Conservation (phyloP, 2,113 vertebrate genomes). For the Chroicocephalus ridibundus region DNA sequence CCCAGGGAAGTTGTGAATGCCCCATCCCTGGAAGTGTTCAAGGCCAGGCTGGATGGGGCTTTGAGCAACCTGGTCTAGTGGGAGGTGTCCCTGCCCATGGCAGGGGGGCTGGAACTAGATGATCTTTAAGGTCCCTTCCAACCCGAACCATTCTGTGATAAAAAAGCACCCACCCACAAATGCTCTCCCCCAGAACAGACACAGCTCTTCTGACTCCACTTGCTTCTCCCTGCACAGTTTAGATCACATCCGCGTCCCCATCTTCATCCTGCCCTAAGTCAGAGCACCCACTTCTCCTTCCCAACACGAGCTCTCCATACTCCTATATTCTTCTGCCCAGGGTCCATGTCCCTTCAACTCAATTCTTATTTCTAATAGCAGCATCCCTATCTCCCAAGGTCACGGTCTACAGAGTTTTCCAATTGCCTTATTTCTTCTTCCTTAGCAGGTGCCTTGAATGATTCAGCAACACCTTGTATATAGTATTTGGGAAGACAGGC, state of each 20-base stretch:
- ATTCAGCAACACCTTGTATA: background rate
- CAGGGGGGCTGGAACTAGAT: too few relatives aligned
- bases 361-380: background rate
- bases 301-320: accelerated
- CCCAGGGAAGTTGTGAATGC: too few relatives aligned
- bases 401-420: background rate
- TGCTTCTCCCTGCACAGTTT: background rate
- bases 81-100: too few relatives aligned
- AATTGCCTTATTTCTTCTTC: background rate
- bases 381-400: background rate
- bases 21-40: too few relatives aligned
- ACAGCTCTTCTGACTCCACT: background rate
- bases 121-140: too few relatives aligned
- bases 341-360: background rate
- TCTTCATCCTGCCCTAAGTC: background rate
- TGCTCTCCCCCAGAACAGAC: background rate
- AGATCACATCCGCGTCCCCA: background rate
- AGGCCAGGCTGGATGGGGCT: too few relatives aligned
- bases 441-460: background rate
- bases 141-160: background rate
- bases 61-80: too few relatives aligned
- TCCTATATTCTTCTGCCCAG: background rate
- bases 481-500: background rate
- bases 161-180: background rate
- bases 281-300: background rate